Conservation (phyloP, 2,113 vertebrate species). For the Orycteropus afer region DNA sequence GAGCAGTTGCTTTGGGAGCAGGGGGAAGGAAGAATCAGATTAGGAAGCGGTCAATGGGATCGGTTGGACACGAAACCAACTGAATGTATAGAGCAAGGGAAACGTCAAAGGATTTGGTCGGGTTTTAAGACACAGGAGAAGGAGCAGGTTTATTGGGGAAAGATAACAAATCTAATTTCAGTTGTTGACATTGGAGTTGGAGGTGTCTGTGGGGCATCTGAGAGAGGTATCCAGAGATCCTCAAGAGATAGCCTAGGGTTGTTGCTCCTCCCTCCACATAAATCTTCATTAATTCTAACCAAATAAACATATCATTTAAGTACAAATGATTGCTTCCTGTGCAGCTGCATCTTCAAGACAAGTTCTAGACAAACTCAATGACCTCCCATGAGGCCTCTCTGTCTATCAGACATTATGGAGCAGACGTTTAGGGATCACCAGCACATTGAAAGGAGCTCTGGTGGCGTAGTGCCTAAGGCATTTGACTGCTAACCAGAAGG, state of each 20-base stretch:
- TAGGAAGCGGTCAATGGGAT: neutral
- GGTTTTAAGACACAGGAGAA: neutral
- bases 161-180: neutral
- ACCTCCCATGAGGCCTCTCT: neutral
- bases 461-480: too few species aligned
- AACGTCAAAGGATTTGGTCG: neutral
- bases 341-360: neutral
- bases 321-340: neutral
- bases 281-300: neutral
- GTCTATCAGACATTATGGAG: neutral
- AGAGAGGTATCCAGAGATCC: neutral
- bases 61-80: neutral
- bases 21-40: neutral
- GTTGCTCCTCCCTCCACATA: neutral
- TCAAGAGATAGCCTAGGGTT: neutral
- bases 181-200: neutral
- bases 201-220: neutral
- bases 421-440: neutral
- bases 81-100: neutral
- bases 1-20: neutral
- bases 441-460: too few species aligned
- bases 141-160: neutral
- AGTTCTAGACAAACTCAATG: neutral
- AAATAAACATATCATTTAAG: neutral
- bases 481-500: too few species aligned